A percentile compares a stretch with the other conserved stretches of the same genome.
Conservation (phyloP, 2,888 invertebrate genomes). For the Cataglyphis cursor region DNA sequence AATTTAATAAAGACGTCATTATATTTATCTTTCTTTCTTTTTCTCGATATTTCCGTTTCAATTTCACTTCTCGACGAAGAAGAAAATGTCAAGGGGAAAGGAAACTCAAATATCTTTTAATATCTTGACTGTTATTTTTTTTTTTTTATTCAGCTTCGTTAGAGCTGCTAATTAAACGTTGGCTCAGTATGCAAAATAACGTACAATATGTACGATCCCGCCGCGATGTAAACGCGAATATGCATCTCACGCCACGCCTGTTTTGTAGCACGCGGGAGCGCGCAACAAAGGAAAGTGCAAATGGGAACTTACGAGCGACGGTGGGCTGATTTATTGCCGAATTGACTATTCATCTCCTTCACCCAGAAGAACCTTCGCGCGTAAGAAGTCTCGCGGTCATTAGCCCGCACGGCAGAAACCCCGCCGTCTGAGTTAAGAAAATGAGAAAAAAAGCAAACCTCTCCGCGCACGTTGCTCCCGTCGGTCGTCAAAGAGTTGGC, state of each 20-base stretch:
- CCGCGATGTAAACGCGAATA: slow-evolving; percentile 37
- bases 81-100: neutral
- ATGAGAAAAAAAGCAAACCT: slow-evolving; percentile 14
- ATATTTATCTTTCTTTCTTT: neutral
- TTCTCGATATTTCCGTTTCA: neutral
- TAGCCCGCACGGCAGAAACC: slow-evolving; percentile 38
- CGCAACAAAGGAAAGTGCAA: slow-evolving; percentile 43
- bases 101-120: slow-evolving; percentile 9
- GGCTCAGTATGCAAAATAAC: slow-evolving; percentile 17
- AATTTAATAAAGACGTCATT: slow-evolving; percentile 10
- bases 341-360: slow-evolving; percentile 56
- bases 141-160: slow-evolving; percentile 27
- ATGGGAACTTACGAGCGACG: slow-evolving; percentile 39
- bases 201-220: neutral
- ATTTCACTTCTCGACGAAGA: neutral
- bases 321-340: slow-evolving; percentile 48
- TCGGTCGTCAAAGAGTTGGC: slow-evolving; percentile 52
- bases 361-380: slow-evolving; percentile 11
- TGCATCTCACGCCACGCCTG: slow-evolving; percentile 48
- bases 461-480: slow-evolving; percentile 4
- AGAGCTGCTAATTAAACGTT: slow-evolving; percentile 24
- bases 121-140: slow-evolving; percentile 7
- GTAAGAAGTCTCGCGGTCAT: slow-evolving; percentile 48
- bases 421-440: slow-evolving; percentile 30
- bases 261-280: slow-evolving; percentile 12